phyloP scores from a whole-genome alignment of 1,140 invertebrate species.

The Parasteatoda tepidariorum region DNA sequence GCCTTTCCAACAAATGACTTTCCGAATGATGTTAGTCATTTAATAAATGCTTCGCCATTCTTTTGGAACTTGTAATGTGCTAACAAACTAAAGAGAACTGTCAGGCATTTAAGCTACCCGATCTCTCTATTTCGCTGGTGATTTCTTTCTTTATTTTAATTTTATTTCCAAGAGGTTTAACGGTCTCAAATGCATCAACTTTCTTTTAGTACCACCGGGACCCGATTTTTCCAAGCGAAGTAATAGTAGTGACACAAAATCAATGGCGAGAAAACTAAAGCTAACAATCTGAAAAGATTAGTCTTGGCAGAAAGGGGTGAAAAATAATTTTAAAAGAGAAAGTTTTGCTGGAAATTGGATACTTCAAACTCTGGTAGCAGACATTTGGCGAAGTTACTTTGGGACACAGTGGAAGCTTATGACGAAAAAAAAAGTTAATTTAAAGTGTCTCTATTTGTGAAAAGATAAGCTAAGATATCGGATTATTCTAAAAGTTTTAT shows the following conservation, averaged over 20 bases:
- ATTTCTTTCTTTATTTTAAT: too few relatives aligned
- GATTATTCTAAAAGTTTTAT: too few relatives aligned
- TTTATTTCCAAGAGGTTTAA: too few relatives aligned
- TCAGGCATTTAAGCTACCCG: background rate
- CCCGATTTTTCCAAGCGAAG: background rate
- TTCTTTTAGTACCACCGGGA: background rate
- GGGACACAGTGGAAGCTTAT: too few relatives aligned
- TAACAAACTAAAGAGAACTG: conserved; percentile 22
- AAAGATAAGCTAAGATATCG: too few relatives aligned
- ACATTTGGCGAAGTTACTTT: too few relatives aligned
- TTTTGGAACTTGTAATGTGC: conserved; percentile 10
- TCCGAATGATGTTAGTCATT: background rate
- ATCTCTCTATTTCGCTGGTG: too few relatives aligned
- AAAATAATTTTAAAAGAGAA: background rate
- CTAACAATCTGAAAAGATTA: conserved; percentile 20
- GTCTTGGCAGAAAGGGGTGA: background rate
- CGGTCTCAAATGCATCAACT: too few relatives aligned
- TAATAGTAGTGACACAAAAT: conserved; percentile 9
- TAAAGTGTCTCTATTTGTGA: too few relatives aligned
- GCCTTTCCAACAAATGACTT: background rate
- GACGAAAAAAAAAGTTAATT: too few relatives aligned
- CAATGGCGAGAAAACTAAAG: conserved; percentile 8
- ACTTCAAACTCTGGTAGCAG: too few relatives aligned
- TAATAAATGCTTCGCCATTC: conserved; percentile 3
- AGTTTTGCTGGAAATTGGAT: background rate